Evolutionary conservation across 2,888 invertebrate genomes (phyloP), one percentile per base, ranked within the genome.

Genomic region (Phengaris alcon): DNA sequence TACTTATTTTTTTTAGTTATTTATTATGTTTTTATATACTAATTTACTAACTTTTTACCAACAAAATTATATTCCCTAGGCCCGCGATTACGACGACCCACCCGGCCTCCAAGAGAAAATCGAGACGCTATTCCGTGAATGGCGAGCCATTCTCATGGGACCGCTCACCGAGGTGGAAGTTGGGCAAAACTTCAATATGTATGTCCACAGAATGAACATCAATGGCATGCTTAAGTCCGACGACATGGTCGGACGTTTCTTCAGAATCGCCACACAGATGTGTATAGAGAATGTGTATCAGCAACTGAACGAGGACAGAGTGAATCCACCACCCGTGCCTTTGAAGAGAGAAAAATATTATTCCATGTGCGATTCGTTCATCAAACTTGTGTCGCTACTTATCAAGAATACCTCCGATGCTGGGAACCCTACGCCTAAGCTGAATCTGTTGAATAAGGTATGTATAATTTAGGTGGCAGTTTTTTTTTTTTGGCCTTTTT

Each of bases 151-250:
- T 84, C 98, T 97, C 82, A 96, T 98, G 84, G 96, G 96, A 22
- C 96, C 97, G 6, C 94, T 96, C 15, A 95, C 96, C 3, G 96
- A 97, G 74, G 95, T 97, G 68, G 98, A 98, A 85, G 95, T 97
- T 0, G 96, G 96, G 0, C 98, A 98, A 88, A 97, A 98, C 64
- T 99, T 99, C 89, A 96, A 97, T 79, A 93, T 97, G 80, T 99
- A 99, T 89, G 98, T 99, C 5, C 98, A 98, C 84, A 97, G 98
- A 89, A 98, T 99, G 98, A 99, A 99, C 87, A 95, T 97, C 88
- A 83, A 90, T 69, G 92, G 99, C 6, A 98, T 99, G 77, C 79
- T 93, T 99, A 99, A 99, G 89, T 98, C 99, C 0, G 99, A 99
- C 86, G 99, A 99, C 85, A 94, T 99, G 84, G 99, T 99, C 78